Percentiles rank a stretch among this genome's conserved stretches.
Conservation (phyloP, 2,888 invertebrate species). For the Rugalucina vietnamica region DNA sequence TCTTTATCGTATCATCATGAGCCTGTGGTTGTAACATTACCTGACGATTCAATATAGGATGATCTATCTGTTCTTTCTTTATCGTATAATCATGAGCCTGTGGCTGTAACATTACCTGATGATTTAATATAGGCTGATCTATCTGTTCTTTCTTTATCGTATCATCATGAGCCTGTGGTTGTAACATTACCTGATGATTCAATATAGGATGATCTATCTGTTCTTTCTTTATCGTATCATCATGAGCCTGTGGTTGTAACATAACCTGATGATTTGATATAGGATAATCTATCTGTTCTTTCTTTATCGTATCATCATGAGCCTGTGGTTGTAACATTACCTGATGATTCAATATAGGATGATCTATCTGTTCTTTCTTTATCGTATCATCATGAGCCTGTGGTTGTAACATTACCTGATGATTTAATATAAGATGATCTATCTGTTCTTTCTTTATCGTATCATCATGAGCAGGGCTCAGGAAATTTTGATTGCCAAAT, state of each 20-base stretch:
- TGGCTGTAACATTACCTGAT: neutral
- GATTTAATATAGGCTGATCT: neutral
- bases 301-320: slow-evolving; percentile 3
- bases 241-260: neutral
- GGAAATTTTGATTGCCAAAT: too few relatives aligned
- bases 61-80: slow-evolving; percentile 10
- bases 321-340: neutral
- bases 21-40: neutral
- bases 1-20: slow-evolving; percentile 3
- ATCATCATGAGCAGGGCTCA: neutral
- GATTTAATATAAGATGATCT: neutral
- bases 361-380: slow-evolving; percentile 10
- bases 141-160: slow-evolving; percentile 5
- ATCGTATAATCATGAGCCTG: neutral
- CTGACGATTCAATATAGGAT: neutral
- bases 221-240: slow-evolving; percentile 3
- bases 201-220: neutral
- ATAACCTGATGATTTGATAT: neutral
- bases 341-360: neutral
- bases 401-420: neutral
- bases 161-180: neutral
- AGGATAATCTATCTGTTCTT: slow-evolving; percentile 2
- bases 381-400: neutral
- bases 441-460: slow-evolving; percentile 5
- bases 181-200: neutral